A percentile compares a stretch with the other conserved stretches of the same genome.
phyloP scores from a whole-genome alignment of 2,888 invertebrate species.

The Quadroppia sp. region DNA sequence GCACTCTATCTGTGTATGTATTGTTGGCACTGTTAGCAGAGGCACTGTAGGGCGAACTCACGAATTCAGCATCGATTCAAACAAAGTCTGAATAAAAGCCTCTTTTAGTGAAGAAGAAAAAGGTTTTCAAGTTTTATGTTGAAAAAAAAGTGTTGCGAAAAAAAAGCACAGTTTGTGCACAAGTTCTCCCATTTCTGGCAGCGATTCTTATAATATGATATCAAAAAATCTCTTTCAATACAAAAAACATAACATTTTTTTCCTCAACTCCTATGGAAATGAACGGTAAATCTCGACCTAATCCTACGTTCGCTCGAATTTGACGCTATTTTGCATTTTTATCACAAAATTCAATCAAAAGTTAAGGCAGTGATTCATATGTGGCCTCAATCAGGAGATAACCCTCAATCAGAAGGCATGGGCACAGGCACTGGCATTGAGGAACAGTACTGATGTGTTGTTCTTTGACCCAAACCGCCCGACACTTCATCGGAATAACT shows the following conservation, averaged over 20 bases:
- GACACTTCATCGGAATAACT: not conserved
- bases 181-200: conserved; percentile 24
- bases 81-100: conserved; percentile 19
- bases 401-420: not conserved
- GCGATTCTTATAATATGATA: conserved; percentile 7
- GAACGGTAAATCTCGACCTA: conserved; percentile 19
- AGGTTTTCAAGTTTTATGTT: not conserved
- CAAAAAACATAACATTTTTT: not conserved
- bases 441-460: not conserved
- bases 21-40: not conserved
- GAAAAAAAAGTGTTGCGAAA: conserved; percentile 29
- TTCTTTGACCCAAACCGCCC: conserved; percentile 15
- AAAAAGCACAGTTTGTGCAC: not conserved
- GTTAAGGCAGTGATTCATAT: conserved; percentile 10
- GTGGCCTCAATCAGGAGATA: conserved; percentile 12
- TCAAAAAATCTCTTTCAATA: not conserved
- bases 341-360: conserved; percentile 4
- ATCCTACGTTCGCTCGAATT: not conserved
- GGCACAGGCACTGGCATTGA: not conserved
- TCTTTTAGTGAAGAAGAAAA: conserved; percentile 7
- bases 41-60: conserved; percentile 22
- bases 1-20: conserved; percentile 13
- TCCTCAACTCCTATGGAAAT: not conserved
- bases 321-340: not conserved
- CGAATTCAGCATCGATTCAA: conserved; percentile 15